Conservation (phyloP, 1,140 invertebrate genomes). For the Aleiodes sp. region DNA sequence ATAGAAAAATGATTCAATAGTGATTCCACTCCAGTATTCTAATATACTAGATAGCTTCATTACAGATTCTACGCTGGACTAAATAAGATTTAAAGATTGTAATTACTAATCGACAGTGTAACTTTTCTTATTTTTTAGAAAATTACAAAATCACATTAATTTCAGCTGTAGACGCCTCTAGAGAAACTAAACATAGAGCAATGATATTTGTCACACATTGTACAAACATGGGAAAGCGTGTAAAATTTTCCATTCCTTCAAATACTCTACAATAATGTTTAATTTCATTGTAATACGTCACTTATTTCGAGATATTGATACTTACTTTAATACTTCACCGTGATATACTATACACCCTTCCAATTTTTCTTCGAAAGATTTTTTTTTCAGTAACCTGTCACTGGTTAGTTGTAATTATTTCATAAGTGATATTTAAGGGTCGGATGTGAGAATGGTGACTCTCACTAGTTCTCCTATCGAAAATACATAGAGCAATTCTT, state of each 20-base stretch:
- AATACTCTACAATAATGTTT: constrained; percentile 42
- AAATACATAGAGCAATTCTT: too few relatives aligned
- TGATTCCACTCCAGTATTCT: constrained; percentile 51
- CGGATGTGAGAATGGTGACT: too few relatives aligned
- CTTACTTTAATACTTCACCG: constrained; percentile 32
- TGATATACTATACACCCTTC: constrained; percentile 43
- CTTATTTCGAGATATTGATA: too few relatives aligned
- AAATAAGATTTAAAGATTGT: constrained; percentile 21
- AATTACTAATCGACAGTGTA: too few relatives aligned
- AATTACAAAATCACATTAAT: constrained; percentile 44
- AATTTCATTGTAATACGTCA: neutral
- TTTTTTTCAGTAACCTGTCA: neutral
- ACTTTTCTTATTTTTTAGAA: neutral
- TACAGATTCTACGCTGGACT: constrained; percentile 47
- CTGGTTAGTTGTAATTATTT: too few relatives aligned
- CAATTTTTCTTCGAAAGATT: constrained; percentile 23
- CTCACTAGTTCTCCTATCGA: too few relatives aligned
- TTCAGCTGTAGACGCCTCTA: constrained; percentile 47
- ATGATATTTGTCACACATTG: constrained; percentile 53
- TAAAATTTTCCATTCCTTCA: constrained; percentile 41
- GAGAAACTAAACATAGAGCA: constrained; percentile 52
- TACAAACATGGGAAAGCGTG: constrained; percentile 51
- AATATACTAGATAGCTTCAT: constrained; percentile 46
- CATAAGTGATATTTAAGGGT: too few relatives aligned
- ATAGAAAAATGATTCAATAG: constrained; percentile 52